Evolutionary conservation across 2,113 vertebrate genomes (phyloP).

Genomic region (Gasterosteus aculeatus): DNA sequence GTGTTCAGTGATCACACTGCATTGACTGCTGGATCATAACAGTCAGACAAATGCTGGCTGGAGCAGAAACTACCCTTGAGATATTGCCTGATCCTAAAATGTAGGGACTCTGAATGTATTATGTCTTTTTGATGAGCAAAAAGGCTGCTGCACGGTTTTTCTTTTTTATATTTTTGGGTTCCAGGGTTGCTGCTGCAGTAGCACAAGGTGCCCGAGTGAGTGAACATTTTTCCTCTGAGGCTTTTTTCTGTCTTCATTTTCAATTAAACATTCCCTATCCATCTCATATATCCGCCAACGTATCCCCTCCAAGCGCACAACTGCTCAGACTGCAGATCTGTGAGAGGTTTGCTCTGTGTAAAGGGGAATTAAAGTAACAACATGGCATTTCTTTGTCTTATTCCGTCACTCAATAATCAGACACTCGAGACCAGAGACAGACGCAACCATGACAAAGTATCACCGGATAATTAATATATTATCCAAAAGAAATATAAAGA

Average conservation of each 20-base stretch:
- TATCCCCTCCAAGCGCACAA: constrained; percentile 7
- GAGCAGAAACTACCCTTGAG: not conserved
- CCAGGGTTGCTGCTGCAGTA: constrained; percentile 31
- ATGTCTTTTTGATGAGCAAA: constrained; percentile 11
- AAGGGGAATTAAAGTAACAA: constrained; percentile 1
- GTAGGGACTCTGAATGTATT: constrained; percentile 4
- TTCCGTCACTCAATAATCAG: constrained; percentile 4
- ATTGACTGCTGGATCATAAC: not conserved
- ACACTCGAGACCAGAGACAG: not conserved
- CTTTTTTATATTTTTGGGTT: constrained; percentile 14
- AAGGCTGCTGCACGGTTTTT: not conserved
- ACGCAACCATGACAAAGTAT: not conserved
- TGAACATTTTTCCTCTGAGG: constrained; percentile 31
- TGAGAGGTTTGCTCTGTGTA: constrained; percentile 15
- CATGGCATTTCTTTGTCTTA: not conserved
- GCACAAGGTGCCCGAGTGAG: constrained; percentile 32
- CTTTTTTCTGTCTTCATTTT: constrained; percentile 47
- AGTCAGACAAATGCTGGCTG: not conserved
- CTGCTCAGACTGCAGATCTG: constrained; percentile 12
- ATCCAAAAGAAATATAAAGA: no score
- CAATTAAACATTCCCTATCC: constrained; percentile 42
- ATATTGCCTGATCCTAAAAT: constrained; percentile 8
- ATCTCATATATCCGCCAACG: constrained; percentile 31
- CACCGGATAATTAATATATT: not conserved
- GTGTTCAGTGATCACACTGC: not conserved